Percentiles rank a stretch among this genome's conserved stretches.
Conservation (phyloP, 2,113 vertebrate genomes). For the Gymnobelideus leadbeateri region DNA sequence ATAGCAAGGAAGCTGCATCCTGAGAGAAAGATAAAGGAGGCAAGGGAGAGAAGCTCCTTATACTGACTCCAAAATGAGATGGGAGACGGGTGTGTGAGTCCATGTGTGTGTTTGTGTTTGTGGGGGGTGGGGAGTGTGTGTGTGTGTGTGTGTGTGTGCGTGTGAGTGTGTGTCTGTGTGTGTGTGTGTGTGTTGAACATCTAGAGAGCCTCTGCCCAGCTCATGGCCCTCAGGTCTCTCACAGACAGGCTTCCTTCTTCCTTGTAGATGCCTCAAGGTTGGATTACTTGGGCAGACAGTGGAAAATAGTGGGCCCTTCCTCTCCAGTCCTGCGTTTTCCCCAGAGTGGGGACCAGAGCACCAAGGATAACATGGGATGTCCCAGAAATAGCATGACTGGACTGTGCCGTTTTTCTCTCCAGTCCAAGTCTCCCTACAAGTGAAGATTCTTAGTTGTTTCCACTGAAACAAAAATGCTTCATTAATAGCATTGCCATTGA, state of each 20-base stretch:
- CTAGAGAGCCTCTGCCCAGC: conserved; percentile 71
- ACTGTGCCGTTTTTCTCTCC: not conserved
- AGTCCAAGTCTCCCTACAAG: not conserved
- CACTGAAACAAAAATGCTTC: not conserved
- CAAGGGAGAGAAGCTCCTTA: conserved; percentile 51
- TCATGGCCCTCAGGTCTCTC: conserved; percentile 50
- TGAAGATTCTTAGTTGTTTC: not conserved
- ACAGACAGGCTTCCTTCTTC: conserved; percentile 75
- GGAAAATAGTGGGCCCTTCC: not conserved
- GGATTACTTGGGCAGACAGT: conserved; percentile 65
- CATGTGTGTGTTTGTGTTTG: no score
- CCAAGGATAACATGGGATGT: not conserved
- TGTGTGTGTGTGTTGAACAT: conserved; percentile 63
- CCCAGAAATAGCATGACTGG: not conserved
- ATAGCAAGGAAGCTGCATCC: no score
- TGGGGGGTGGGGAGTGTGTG: no score
- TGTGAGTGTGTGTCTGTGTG: no score
- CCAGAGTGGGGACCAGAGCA: not conserved
- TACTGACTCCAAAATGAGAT: no score
- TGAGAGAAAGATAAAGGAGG: not conserved
- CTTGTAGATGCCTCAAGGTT: conserved; percentile 66
- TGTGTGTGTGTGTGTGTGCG: no score
- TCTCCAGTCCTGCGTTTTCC: conserved; percentile 15
- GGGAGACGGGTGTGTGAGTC: no score
- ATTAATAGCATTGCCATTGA: not conserved